These are phyloP conservation scores for Nezara viridula DNA, from an alignment of 2,888 invertebrate species.

Conservation along the genomic window DNA sequence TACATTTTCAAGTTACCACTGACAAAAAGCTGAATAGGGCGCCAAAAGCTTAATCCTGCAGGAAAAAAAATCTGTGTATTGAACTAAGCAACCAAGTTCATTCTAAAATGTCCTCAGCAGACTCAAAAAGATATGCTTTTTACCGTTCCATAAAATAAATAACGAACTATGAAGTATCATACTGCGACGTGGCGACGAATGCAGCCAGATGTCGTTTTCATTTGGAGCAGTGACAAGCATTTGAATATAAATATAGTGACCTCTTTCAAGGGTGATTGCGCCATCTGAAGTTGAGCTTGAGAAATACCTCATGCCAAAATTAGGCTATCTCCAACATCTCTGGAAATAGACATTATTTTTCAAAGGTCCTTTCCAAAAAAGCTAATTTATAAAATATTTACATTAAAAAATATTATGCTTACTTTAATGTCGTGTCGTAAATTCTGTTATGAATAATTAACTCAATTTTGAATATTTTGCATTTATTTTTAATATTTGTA, in stretches of 20 bases:
- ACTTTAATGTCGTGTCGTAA: too few relatives aligned
- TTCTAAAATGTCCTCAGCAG: neutral
- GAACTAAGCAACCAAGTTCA: neutral
- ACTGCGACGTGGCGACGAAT: neutral
- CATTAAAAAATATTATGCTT: too few relatives aligned
- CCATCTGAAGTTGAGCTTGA: neutral
- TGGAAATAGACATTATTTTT: neutral
- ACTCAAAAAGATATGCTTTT: too few relatives aligned
- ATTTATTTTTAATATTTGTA: too few relatives aligned
- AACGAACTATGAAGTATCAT: neutral
- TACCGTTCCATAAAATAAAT: neutral
- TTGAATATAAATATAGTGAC: neutral
- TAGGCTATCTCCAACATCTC: neutral
- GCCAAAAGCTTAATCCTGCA: too few relatives aligned
- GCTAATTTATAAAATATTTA: too few relatives aligned
- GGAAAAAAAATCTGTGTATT: neutral
- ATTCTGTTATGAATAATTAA: too few relatives aligned
- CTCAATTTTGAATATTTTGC: too few relatives aligned
- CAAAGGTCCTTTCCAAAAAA: neutral
- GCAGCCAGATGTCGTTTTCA: slow-evolving; percentile 8
- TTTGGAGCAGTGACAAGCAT: slow-evolving; percentile 10
- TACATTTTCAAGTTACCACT: too few relatives aligned
- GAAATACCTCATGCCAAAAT: neutral
- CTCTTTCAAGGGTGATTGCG: slow-evolving; percentile 5
- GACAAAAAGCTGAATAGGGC: too few relatives aligned